Evolutionary conservation across 2,113 vertebrate species (phyloP).

Genomic region (Prionailurus bengalensis): DNA sequence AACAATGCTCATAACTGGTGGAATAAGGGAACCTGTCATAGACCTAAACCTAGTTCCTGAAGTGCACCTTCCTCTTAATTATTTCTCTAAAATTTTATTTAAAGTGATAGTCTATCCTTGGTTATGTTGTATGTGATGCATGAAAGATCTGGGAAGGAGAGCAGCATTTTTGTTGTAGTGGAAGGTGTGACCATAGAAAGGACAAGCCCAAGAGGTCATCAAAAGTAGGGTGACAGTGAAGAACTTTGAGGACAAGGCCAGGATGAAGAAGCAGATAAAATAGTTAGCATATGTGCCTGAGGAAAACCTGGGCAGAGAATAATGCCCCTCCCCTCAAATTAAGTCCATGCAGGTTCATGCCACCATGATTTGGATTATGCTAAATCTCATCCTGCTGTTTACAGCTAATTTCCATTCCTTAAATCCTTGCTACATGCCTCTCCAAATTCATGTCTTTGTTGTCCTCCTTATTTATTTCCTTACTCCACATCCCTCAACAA

Average conservation of each 20-base stretch:
- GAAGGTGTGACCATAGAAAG: neutral
- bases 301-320: neutral
- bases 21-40: neutral
- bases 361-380: neutral
- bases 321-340: neutral
- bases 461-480: neutral
- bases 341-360: neutral
- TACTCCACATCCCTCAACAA: neutral
- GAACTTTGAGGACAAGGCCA: neutral
- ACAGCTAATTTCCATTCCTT: neutral
- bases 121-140: neutral
- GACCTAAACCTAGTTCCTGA: neutral
- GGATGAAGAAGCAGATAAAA: neutral
- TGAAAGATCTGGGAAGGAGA: neutral
- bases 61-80: neutral
- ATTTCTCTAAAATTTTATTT: neutral
- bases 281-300: neutral
- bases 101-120: neutral
- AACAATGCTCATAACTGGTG: neutral
- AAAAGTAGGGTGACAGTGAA: neutral
- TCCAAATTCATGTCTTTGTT: neutral
- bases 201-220: neutral
- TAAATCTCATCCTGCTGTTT: neutral
- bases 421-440: neutral
- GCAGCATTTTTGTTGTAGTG: neutral